Evolutionary conservation across 30 jellyfish, hydroid and myxozoan species (phyloP), one percentile per base, ranked within the genome.

Genomic region (Hydractinia echinata): DNA sequence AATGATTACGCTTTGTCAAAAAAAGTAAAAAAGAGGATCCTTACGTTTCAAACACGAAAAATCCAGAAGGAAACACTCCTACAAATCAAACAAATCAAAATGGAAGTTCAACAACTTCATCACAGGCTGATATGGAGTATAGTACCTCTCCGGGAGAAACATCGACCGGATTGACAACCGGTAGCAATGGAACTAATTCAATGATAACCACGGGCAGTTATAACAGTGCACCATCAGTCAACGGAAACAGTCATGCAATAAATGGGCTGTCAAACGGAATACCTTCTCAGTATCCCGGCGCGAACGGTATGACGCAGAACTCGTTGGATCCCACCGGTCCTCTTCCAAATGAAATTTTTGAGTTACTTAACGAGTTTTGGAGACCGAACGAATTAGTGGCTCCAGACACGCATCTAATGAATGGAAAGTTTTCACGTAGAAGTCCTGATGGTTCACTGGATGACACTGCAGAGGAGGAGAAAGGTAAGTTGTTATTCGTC

Each of bases 311-410:
- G 81, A 64, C 74, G 16, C 74, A 64, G 4, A 64, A 64, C n/a
- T n/a, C 19, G 19, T 64, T 91, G 16, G 99, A 94, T 44, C 62
- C 96, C 6, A 83, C 95, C 10, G 99, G 99, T 15, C 99, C 99
- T 4, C 88, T 94, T 5, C 99, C 99, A 8, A 94, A 94, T 68
- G 99, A 94, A 61, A 94, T 94, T 51, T 94, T 94, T 73, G 99
- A 94, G 79, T 92, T 94, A 16, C 81, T 94, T 52, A 94, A 94
- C 76, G 99, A 94, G 67, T 94, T 94, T 85, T 94, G 99, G 99
- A 86, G 99, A 10, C 99, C 99, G 55, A 94, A 85, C 82, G 99
- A 94, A 19, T 74, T 85, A 39, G 85, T 88, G 83, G 78, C 90
- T 15, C 94, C 86, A 3, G 99, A 94, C 44, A 92, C 88, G 67